Evolutionary conservation across 2,113 vertebrate genomes (phyloP).

Genomic region (Delphinapterus leucas): DNA sequence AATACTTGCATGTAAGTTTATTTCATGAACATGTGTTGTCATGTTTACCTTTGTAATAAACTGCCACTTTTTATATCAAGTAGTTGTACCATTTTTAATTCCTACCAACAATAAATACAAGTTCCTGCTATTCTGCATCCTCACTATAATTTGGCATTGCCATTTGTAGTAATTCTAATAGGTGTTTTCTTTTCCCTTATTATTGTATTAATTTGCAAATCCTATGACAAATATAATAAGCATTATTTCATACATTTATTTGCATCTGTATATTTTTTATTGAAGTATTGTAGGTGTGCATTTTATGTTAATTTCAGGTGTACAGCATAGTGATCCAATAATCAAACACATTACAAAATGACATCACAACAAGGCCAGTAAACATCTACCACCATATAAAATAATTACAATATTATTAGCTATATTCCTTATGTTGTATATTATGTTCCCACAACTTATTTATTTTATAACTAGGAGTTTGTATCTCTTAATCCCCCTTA

Average conservation of each 20-base stretch:
- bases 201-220: background rate
- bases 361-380: background rate
- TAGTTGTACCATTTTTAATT: background rate
- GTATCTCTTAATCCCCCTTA: background rate
- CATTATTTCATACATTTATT: background rate
- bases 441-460: background rate
- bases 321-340: background rate
- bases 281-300: background rate
- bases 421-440: background rate
- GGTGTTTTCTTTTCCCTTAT: background rate
- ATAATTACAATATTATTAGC: background rate
- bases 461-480: background rate
- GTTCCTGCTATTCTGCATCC: background rate
- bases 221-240: background rate
- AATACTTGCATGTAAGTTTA: background rate
- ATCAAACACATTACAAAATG: background rate
- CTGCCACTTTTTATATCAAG: background rate
- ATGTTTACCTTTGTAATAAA: background rate
- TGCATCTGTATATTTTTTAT: background rate
- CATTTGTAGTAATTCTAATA: background rate
- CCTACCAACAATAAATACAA: background rate
- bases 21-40: background rate
- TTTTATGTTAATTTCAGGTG: background rate
- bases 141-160: background rate
- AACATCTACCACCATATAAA: background rate